phyloP scores from a whole-genome alignment of 1,140 invertebrate species.

The Caerostris darwini region DNA sequence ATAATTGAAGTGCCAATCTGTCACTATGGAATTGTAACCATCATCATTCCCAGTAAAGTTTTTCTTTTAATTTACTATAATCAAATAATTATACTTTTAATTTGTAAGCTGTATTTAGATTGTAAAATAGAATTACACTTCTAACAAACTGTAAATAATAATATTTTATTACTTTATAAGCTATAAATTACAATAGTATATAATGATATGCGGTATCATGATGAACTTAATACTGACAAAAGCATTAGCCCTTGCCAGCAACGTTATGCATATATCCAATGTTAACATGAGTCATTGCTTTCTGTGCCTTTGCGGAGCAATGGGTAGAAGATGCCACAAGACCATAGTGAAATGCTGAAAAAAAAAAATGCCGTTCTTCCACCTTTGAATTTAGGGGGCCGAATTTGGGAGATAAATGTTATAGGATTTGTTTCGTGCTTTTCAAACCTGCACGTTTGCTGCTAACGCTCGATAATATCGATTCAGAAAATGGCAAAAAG shows the following conservation, averaged over 20 bases:
- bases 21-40: too few species aligned
- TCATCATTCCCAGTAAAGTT: too few species aligned
- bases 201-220: too few species aligned
- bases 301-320: neutral
- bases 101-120: too few species aligned
- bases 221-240: neutral
- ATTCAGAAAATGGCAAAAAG: constrained; percentile 56
- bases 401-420: constrained; percentile 30
- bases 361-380: neutral
- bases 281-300: neutral
- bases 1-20: too few species aligned
- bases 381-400: constrained; percentile 40
- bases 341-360: neutral
- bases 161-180: too few species aligned
- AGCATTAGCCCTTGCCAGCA: neutral
- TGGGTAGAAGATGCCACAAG: neutral
- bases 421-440: constrained; percentile 65
- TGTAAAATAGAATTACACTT: too few species aligned
- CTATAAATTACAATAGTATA: too few species aligned
- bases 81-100: too few species aligned
- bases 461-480: constrained; percentile 66
- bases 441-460: constrained; percentile 23
- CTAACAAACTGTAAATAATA: too few species aligned
- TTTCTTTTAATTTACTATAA: too few species aligned
- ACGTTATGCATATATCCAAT: neutral